These are phyloP conservation scores for Acrobasis suavella DNA, from an alignment of 2,888 invertebrate genomes.

Conservation along the genomic window DNA sequence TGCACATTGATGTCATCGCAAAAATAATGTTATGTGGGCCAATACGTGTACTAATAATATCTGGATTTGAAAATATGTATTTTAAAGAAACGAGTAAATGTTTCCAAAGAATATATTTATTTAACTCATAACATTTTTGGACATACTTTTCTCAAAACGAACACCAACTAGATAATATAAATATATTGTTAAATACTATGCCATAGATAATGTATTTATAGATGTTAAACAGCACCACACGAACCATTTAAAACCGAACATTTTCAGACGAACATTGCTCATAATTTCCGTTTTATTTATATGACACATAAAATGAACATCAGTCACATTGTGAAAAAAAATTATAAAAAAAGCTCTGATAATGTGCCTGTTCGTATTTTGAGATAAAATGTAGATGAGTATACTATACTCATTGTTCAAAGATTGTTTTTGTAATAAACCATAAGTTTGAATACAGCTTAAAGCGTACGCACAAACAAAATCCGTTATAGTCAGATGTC, in stretches of 20 bases:
- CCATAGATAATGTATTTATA: slow-evolving; percentile 32
- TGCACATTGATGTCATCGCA: slow-evolving; percentile 22
- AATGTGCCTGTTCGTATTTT: slow-evolving; percentile 40
- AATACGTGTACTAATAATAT: slow-evolving; percentile 28
- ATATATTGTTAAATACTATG: slow-evolving; percentile 27
- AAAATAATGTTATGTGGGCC: slow-evolving; percentile 30
- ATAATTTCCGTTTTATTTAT: slow-evolving; percentile 23
- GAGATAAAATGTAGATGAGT: slow-evolving; percentile 34
- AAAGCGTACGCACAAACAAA: slow-evolving; percentile 57
- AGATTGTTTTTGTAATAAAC: slow-evolving; percentile 35
- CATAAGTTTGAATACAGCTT: slow-evolving; percentile 37
- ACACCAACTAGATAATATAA: slow-evolving; percentile 27
- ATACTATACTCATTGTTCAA: slow-evolving; percentile 39
- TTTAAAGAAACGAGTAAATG: slow-evolving; percentile 11
- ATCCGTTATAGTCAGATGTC: slow-evolving; percentile 74
- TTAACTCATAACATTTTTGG: slow-evolving; percentile 20
- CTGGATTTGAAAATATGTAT: slow-evolving; percentile 23
- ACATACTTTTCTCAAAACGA: slow-evolving; percentile 21
- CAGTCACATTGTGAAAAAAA: slow-evolving; percentile 16
- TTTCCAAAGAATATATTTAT: slow-evolving; percentile 21
- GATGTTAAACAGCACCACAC: slow-evolving; percentile 30
- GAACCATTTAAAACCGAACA: slow-evolving; percentile 27
- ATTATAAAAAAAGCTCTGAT: slow-evolving; percentile 24
- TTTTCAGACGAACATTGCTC: slow-evolving; percentile 27
- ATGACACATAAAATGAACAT: slow-evolving; percentile 5